A percentile compares a stretch with the other conserved stretches of the same genome.
Conservation (phyloP, 2,888 invertebrate genomes). For the Electrophaes corylata region DNA sequence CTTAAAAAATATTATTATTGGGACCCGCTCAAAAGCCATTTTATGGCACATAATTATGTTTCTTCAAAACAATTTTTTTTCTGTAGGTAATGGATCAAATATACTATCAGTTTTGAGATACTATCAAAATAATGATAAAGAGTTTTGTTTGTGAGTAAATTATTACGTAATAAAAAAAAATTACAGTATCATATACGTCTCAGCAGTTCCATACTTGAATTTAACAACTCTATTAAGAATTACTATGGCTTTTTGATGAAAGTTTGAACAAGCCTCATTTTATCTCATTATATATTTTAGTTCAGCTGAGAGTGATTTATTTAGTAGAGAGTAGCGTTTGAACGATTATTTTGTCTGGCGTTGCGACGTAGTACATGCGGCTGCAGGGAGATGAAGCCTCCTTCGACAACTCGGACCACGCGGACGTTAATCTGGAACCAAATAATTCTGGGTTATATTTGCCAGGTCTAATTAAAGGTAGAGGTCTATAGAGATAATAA, state of each 20-base stretch:
- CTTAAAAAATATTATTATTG: background rate
- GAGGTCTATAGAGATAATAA: no score
- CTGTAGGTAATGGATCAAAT: no score
- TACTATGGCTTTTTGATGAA: background rate
- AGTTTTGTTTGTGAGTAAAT: no score
- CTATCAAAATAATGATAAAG: no score
- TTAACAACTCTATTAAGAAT: background rate
- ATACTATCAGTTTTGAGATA: no score
- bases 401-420: constrained; percentile 85
- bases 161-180: background rate
- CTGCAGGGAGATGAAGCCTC: constrained; percentile 64
- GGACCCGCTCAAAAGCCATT: constrained; percentile 9
- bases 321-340: constrained; percentile 58
- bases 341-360: constrained; percentile 47
- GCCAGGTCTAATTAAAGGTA: no score
- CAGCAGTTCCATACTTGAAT: background rate
- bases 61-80: background rate
- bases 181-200: background rate
- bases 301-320: background rate
- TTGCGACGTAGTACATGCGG: constrained; percentile 69
- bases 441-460: background rate
- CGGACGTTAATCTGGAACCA: constrained; percentile 86
- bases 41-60: constrained; percentile 25
- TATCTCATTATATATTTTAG: background rate
- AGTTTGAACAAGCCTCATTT: background rate